phyloP scores from a whole-genome alignment of 2,797 vertebrate genomes.

The Ceryle rudis region DNA sequence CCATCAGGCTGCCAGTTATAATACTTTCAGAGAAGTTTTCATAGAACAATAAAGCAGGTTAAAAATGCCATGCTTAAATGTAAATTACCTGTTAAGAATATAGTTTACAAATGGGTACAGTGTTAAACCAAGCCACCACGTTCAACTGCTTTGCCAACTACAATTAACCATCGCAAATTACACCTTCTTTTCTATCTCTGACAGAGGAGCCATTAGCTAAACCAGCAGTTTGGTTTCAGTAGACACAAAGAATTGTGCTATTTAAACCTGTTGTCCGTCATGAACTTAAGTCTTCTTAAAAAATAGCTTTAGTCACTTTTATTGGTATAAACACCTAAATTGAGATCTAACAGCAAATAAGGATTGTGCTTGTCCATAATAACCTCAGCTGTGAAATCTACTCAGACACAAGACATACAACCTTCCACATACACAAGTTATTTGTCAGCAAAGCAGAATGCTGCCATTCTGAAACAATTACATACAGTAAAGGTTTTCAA shows the following conservation, averaged over 20 bases:
- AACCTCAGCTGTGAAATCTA: conserved; percentile 63
- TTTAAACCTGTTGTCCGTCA: conserved; percentile 65
- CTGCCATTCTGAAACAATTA: conserved; percentile 73
- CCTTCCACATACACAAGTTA: conserved; percentile 76
- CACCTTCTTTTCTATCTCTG: conserved; percentile 34
- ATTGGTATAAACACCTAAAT: conserved; percentile 74
- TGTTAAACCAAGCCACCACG: conserved; percentile 54
- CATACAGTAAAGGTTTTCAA: conserved; percentile 73
- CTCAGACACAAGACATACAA: conserved; percentile 77
- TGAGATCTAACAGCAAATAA: conserved; percentile 68
- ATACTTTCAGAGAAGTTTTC: neutral
- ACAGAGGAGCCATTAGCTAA: conserved; percentile 42
- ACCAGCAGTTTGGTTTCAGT: conserved; percentile 53
- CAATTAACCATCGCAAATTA: conserved; percentile 45
- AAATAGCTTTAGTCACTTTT: conserved; percentile 71
- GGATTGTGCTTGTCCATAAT: conserved; percentile 72
- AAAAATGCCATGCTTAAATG: conserved; percentile 10
- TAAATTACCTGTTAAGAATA: conserved; percentile 36
- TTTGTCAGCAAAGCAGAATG: conserved; percentile 72
- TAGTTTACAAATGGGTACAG: neutral
- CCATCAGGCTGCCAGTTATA: neutral
- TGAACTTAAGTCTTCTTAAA: conserved; percentile 73
- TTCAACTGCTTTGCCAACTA: conserved; percentile 63
- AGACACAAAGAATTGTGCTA: conserved; percentile 59
- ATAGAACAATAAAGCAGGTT: neutral